phyloP scores from a whole-genome alignment of 2,888 invertebrate genomes.

The Melikaiella ostensackeni region DNA sequence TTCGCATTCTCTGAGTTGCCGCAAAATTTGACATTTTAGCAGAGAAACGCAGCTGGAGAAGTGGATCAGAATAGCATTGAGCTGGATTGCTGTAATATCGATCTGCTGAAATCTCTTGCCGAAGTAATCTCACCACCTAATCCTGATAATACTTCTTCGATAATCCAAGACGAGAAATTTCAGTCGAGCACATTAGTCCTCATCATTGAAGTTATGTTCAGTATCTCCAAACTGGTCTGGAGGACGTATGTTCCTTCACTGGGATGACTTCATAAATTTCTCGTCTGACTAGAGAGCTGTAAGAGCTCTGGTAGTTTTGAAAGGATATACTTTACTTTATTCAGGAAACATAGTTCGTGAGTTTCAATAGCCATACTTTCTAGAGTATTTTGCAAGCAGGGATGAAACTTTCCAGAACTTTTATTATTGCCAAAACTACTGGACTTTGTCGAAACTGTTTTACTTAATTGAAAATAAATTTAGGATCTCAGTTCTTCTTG shows the following conservation, averaged over 20 bases:
- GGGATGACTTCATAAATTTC: conserved; percentile 32
- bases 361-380: conserved; percentile 25
- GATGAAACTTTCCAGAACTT: background rate
- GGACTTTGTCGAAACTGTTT: background rate
- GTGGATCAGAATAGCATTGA: conserved; percentile 2
- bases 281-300: conserved; percentile 10
- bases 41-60: background rate
- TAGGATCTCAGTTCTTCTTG: too few relatives aligned
- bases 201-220: conserved; percentile 19
- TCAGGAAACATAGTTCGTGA: conserved; percentile 30
- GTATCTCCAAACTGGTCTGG: conserved; percentile 3
- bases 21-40: conserved; percentile 27
- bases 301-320: conserved; percentile 21
- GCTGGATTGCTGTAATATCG: conserved; percentile 26
- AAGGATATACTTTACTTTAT: conserved; percentile 38
- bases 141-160: conserved; percentile 23
- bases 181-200: background rate
- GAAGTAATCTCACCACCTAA: conserved; percentile 21
- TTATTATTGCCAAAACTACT: background rate
- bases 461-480: background rate
- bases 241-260: conserved; percentile 10
- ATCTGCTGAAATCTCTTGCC: conserved; percentile 18
- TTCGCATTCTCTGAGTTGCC: conserved; percentile 6
- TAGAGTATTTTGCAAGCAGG: conserved; percentile 15
- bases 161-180: conserved; percentile 26